Evolutionary conservation across 2,797 vertebrate genomes (phyloP), one percentile per base, ranked within the genome.

Genomic region (Girardinus metallicus): DNA sequence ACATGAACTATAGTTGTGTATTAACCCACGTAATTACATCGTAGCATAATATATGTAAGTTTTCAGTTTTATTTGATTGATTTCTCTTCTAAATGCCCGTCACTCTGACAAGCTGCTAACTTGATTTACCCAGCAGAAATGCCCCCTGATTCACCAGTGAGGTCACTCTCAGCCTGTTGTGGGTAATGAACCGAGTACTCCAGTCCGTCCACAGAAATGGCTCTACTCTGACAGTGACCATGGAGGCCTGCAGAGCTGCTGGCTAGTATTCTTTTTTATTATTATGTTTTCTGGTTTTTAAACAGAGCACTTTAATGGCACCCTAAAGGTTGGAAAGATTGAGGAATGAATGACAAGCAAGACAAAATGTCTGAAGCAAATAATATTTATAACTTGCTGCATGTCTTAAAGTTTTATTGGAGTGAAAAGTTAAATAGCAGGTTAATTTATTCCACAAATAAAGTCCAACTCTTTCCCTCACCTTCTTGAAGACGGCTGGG

Each of bases 401-500:
- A 15, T 34, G 46, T 49, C 29, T 31, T 29, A 73, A 31, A 26
- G 23, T 21, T 71, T 71, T 72, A 18, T 72, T 47, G 7, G 49
- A 46, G 8, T 29, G n/a, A 73, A 73, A 49, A 47, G 13, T 73
- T 46, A 47, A 72, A 10, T 29, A 31, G 8, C 29, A 47, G 13
- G 26, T 73, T 73, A 9, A 47, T 31, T 47, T 49, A 46, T 34
- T 5, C 15, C 21, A 31, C 49, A 55, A 15, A 36, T n/a, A 11
- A 4, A 55, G 53, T 53, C 49, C 3, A 41, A 7, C 4, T 39
- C n/a, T 51, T 16, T 16, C 7, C 47, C 84, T 91, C 84, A 99
- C 98, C 96, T 99, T 99, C 91, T 96, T 97, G 91, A 99, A 99
- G 70, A 99, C 94, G 0, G 98, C 95, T 0, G 98, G 98, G 91